phyloP scores from a whole-genome alignment of 1,140 invertebrate genomes.

The Eupristina koningsbergeri region DNA sequence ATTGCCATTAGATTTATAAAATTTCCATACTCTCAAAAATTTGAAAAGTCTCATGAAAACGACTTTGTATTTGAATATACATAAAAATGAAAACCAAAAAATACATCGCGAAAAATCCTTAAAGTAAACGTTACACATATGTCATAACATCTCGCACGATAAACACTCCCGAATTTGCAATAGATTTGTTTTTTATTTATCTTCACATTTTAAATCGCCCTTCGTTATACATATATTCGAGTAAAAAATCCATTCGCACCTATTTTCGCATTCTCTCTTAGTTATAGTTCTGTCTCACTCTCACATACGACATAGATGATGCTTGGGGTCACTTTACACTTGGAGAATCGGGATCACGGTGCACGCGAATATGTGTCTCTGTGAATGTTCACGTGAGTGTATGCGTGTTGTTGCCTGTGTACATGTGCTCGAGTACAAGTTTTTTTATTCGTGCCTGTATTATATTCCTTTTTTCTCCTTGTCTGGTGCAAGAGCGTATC shows the following conservation, averaged over 20 bases:
- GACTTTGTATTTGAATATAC: neutral
- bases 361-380: constrained; percentile 29
- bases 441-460: constrained; percentile 11
- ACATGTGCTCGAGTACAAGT: neutral
- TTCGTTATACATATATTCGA: constrained; percentile 36
- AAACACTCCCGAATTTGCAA: constrained; percentile 21
- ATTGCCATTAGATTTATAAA: constrained; percentile 29
- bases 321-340: constrained; percentile 48
- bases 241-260: constrained; percentile 56
- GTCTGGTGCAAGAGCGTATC: neutral
- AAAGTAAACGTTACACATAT: constrained; percentile 21
- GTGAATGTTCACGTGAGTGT: neutral
- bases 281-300: constrained; percentile 2
- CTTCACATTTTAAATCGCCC: constrained; percentile 23
- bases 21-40: constrained; percentile 14
- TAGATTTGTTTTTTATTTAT: constrained; percentile 20
- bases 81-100: neutral
- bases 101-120: constrained; percentile 23
- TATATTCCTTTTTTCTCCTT: neutral
- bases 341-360: constrained; percentile 44
- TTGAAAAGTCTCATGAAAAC: constrained; percentile 37
- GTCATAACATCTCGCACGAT: neutral
- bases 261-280: constrained; percentile 48
- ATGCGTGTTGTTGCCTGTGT: constrained; percentile 9
- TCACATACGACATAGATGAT: constrained; percentile 28